Percentiles rank a stretch among this genome's conserved stretches.
Conservation (phyloP, 2,113 vertebrate species). For the Macrotus californicus region DNA sequence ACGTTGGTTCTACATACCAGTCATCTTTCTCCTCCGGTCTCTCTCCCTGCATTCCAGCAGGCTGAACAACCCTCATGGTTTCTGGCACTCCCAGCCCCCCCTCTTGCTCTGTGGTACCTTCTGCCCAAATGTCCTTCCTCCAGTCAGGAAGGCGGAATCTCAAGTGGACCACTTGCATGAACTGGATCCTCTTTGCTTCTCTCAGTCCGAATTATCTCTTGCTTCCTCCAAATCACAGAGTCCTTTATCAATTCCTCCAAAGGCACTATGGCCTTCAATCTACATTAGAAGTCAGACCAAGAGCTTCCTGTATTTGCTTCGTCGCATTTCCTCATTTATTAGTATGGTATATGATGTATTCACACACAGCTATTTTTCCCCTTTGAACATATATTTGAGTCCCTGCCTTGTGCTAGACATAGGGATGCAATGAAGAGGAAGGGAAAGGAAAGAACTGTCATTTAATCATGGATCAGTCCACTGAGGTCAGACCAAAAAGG, state of each 20-base stretch:
- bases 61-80: background rate
- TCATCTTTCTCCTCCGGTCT: fast-evolving
- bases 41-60: fast-evolving
- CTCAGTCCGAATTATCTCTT: background rate
- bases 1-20: fast-evolving
- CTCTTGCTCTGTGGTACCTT: fast-evolving
- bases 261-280: background rate
- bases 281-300: fast-evolving
- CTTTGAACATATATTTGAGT: background rate
- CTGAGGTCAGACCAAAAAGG: background rate
- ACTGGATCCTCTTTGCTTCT: fast-evolving
- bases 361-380: background rate
- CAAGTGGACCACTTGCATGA: no score
- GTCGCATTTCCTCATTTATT: fast-evolving
- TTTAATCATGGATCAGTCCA: background rate
- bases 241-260: background rate
- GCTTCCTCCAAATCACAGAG: background rate
- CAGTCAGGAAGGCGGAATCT: background rate
- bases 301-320: fast-evolving
- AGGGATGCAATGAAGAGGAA: background rate
- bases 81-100: background rate
- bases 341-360: fast-evolving
- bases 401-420: background rate
- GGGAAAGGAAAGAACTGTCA: background rate
- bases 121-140: background rate